These are phyloP conservation scores for Acrobasis suavella DNA, from an alignment of 2,888 invertebrate species.

Conservation along the genomic window DNA sequence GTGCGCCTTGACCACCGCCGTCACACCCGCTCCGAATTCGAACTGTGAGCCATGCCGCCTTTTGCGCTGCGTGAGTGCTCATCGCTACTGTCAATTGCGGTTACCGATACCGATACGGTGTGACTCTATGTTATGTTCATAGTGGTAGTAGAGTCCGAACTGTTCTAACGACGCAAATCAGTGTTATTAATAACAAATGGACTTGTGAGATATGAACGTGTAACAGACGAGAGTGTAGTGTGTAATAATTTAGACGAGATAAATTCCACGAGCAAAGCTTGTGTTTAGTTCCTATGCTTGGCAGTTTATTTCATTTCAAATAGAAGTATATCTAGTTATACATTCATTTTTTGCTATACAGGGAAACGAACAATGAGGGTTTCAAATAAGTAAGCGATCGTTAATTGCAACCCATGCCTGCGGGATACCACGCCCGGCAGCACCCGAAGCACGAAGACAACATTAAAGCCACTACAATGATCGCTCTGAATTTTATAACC, in stretches of 20 bases:
- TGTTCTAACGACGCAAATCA: slow-evolving; percentile 44
- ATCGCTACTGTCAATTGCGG: slow-evolving; percentile 56
- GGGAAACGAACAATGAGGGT: slow-evolving; percentile 28
- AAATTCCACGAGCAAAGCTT: slow-evolving; percentile 73
- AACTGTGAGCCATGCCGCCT: slow-evolving; percentile 55
- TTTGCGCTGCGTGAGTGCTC: slow-evolving; percentile 24
- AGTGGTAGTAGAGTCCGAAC: slow-evolving; percentile 49
- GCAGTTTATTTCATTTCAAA: slow-evolving; percentile 51
- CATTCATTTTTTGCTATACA: slow-evolving; percentile 33
- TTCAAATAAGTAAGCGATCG: slow-evolving; percentile 22
- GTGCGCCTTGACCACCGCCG: slow-evolving; percentile 74
- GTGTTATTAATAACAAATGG: slow-evolving; percentile 44
- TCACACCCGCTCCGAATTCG: slow-evolving; percentile 78
- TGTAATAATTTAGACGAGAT: slow-evolving; percentile 56
- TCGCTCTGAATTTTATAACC: neutral
- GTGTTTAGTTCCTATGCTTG: slow-evolving; percentile 78
- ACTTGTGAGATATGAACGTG: slow-evolving; percentile 46
- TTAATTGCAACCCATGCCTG: neutral
- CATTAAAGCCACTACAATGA: neutral
- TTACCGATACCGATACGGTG: slow-evolving; percentile 45
- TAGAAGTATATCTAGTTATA: slow-evolving; percentile 42
- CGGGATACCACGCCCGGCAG: neutral
- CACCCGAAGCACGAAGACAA: neutral
- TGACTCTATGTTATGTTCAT: slow-evolving; percentile 49
- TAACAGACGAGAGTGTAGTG: slow-evolving; percentile 51